These are phyloP conservation scores for Arrhopalites spinosus DNA, from an alignment of 2,888 invertebrate genomes.

Conservation along the genomic window DNA sequence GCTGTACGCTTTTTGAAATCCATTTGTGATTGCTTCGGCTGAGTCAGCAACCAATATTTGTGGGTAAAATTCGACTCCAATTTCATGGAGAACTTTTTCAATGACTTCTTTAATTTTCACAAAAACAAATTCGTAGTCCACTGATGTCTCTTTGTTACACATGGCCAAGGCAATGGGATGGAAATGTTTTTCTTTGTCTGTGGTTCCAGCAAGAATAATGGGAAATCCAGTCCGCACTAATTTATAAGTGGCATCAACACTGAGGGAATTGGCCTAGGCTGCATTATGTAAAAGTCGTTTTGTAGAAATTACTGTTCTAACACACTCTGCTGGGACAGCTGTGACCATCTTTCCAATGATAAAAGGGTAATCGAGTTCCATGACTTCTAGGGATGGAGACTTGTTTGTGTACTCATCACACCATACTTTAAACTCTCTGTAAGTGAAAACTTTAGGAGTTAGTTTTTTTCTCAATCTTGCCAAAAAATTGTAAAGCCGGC, in stretches of 20 bases:
- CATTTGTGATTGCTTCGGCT: conserved; percentile 37
- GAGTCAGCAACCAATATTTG: conserved; percentile 30
- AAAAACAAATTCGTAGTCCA: conserved; percentile 30
- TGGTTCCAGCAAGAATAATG: conserved; percentile 21
- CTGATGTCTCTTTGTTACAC: not conserved
- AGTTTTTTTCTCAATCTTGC: not conserved
- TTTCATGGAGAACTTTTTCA: too few species aligned
- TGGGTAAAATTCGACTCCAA: not conserved
- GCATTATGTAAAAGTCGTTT: not conserved
- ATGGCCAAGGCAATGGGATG: conserved; percentile 31
- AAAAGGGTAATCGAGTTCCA: too few species aligned
- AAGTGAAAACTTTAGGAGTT: not conserved
- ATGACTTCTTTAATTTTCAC: not conserved
- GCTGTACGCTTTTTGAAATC: conserved; percentile 8
- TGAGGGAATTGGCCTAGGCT: not conserved
- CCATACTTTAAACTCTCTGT: not conserved
- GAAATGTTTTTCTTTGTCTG: conserved; percentile 27
- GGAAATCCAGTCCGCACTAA: conserved; percentile 36
- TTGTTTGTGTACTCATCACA: not conserved
- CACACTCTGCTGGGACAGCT: not conserved
- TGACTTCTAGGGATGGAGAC: not conserved
- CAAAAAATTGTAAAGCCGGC: too few species aligned
- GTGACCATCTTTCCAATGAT: not conserved
- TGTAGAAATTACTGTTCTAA: not conserved
- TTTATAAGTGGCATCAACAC: conserved; percentile 38